A percentile compares a stretch with the other conserved stretches of the same genome.
Conservation (phyloP, 2,888 invertebrate species). For the Pammene aurita region DNA sequence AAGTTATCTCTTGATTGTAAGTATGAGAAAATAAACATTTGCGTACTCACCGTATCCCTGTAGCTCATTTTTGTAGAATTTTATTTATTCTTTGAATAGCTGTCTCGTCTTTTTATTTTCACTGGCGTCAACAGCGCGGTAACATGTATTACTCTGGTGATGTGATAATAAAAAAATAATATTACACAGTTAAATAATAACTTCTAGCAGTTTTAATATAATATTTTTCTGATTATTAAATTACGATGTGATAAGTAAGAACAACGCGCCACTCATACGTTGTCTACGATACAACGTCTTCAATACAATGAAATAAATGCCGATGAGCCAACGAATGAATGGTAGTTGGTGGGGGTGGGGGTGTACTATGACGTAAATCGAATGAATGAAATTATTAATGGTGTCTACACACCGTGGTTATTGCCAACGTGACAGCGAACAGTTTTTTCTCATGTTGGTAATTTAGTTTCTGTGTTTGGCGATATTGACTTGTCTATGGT, state of each 20-base stretch:
- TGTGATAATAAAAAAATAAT: too few species aligned
- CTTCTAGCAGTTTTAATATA: constrained; percentile 5
- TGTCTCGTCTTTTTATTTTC: background rate
- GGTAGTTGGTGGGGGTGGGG: constrained; percentile 7
- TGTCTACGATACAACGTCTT: background rate
- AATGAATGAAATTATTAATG: constrained; percentile 15
- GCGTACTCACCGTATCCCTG: constrained; percentile 68
- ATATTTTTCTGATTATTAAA: constrained; percentile 2
- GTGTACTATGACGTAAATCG: constrained; percentile 25
- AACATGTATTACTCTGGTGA: background rate
- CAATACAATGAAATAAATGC: constrained; percentile 11
- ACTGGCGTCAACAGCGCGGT: background rate
- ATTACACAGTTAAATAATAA: constrained; percentile 12
- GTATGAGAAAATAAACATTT: constrained; percentile 27
- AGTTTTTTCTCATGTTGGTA: background rate
- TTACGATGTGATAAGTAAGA: constrained; percentile 2
- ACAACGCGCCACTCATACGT: constrained; percentile 19
- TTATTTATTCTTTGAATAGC: constrained; percentile 9
- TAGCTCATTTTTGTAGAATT: constrained; percentile 65
- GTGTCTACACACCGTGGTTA: background rate
- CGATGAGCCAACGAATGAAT: constrained; percentile 19
- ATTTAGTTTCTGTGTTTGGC: background rate
- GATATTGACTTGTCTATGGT: constrained; percentile 12
- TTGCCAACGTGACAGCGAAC: background rate
- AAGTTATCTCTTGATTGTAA: constrained; percentile 4